phyloP scores from a whole-genome alignment of 2,888 invertebrate genomes.

The Mactromeris polynyma region DNA sequence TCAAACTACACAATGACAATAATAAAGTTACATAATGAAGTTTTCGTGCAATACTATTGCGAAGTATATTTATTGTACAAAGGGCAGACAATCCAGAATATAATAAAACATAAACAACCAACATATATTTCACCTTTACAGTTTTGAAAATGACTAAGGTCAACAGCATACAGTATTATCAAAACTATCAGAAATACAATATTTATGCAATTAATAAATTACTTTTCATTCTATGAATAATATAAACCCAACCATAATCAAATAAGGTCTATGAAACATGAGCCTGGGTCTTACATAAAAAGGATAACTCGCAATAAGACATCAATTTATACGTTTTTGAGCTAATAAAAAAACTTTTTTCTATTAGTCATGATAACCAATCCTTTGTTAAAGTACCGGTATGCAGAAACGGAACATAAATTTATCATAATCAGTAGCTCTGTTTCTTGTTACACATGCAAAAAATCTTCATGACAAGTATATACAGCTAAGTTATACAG shows the following conservation, averaged over 20 bases:
- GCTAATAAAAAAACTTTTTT: neutral
- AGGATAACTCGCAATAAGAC: neutral
- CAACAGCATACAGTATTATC: neutral
- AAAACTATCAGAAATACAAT: neutral
- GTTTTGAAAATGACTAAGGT: neutral
- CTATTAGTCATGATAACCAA: neutral
- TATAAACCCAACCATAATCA: neutral
- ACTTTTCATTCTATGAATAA: neutral
- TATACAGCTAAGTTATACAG: neutral
- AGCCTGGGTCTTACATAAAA: neutral
- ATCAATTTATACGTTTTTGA: conserved; percentile 6
- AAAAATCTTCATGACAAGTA: neutral
- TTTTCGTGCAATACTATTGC: too few relatives aligned
- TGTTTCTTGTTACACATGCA: conserved; percentile 16
- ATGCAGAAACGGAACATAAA: neutral
- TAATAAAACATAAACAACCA: too few relatives aligned
- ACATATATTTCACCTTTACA: neutral
- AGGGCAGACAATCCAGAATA: too few relatives aligned
- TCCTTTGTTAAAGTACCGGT: neutral
- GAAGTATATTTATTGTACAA: too few relatives aligned
- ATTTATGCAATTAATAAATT: neutral
- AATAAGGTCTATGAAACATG: neutral
- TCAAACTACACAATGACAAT: too few relatives aligned
- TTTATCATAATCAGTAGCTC: conserved; percentile 15
- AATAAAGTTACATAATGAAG: too few relatives aligned